Base-by-base conservation (phyloP, 2,888 invertebrate genomes). In the Brachypalpus laphriformis region DNA sequence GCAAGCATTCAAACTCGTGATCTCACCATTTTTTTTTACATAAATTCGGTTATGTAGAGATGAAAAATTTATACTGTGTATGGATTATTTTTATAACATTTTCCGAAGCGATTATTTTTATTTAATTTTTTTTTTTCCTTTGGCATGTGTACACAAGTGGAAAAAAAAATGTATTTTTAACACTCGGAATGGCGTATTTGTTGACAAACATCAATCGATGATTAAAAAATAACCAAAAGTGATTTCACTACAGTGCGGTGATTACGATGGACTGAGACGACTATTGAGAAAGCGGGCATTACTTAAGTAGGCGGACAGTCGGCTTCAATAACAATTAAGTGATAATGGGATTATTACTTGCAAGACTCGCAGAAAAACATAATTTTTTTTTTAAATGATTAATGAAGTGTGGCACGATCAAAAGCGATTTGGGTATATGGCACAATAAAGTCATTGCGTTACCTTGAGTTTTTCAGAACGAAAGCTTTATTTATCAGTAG, bases 1-100 rank as follows among this genome's bases (percentile, higher is more conserved):
- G 82, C 82, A 77, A 65, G 16, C 25, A 40, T 16, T 72, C 82
- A 82, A 77, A 82, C 82, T 72, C 71, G 82, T 82, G 82, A 77
- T 71, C 57, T 42, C 31, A 47, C 3, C 34, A 68, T n/a, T 34
- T 34, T 47, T 18, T 76, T 42, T 68, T 61, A 22, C 18, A 37
- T 47, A 49, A 40, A 18, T 20, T 59, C 14, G 25, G 42, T 51
- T 57, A 54, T 51, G 40, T 76, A 28, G 28, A 28, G 66, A 47
- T 16, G 28, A 28, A 8, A 47, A 63, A 34, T 56, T 18, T 22
- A 20, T 34, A 31, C 11, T 34, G 47, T 31, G 1, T n/a, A 47
- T 59, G 31, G 8, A n/a, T 40, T 68, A 68, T 68, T 40, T 68
- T 68, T 68, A 54, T 9, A 63, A 63, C n/a, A 25, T 25, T 42